These are phyloP conservation scores for Chirona hameri DNA, from an alignment of 2,888 invertebrate species.

Conservation along the genomic window DNA sequence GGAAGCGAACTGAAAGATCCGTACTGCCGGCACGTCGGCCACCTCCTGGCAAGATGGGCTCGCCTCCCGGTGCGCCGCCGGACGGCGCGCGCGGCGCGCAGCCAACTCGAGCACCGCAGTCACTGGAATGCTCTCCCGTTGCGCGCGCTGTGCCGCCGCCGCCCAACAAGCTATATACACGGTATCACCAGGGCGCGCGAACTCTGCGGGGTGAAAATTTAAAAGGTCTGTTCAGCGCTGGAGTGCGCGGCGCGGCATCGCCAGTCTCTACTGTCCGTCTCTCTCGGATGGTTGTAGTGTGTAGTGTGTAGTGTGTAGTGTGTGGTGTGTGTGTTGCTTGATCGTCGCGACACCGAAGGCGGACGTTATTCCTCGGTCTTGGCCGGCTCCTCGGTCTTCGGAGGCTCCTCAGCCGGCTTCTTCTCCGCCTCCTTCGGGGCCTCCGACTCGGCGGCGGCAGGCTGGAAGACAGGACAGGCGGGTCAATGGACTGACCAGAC, in stretches of 20 bases:
- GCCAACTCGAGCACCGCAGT: neutral
- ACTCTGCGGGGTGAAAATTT: neutral
- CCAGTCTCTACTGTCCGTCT: neutral
- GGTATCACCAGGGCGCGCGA: neutral
- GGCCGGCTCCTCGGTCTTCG: neutral
- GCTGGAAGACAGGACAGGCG: neutral
- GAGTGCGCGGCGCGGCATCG: neutral
- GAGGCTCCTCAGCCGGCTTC: neutral
- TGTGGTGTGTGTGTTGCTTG: neutral
- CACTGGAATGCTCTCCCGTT: neutral
- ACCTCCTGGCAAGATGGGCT: neutral
- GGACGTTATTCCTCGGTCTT: neutral
- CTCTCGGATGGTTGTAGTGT: neutral
- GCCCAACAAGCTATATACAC: constrained; percentile 4
- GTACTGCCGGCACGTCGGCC: neutral
- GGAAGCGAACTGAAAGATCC: neutral
- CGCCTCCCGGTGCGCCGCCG: no score
- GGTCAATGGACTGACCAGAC: neutral
- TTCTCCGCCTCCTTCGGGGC: neutral
- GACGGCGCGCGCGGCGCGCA: neutral
- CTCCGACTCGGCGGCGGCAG: neutral
- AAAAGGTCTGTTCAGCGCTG: neutral
- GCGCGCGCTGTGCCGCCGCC: neutral
- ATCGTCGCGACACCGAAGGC: neutral
- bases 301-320: neutral